phyloP scores from a whole-genome alignment of 2,113 vertebrate genomes.

The Gulo gulo region DNA sequence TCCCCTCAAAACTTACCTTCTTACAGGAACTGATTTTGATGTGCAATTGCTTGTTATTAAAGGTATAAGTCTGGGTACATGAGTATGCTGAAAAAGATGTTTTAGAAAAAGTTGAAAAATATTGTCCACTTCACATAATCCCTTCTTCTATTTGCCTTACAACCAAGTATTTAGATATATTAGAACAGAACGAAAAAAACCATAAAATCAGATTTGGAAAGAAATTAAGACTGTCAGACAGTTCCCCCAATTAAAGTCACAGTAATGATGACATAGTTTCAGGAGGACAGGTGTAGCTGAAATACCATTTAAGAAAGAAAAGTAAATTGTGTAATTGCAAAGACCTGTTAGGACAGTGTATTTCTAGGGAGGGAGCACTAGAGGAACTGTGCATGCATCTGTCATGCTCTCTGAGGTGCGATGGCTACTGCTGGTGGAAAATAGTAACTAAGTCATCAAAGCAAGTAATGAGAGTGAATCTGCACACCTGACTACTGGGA shows the following conservation, averaged over 20 bases:
- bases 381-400: background rate
- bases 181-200: background rate
- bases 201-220: constrained; percentile 1
- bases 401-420: background rate
- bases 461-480: background rate
- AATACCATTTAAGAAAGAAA: background rate
- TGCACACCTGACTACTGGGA: background rate
- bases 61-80: constrained; percentile 96
- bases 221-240: background rate
- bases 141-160: constrained; percentile 8
- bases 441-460: background rate
- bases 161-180: background rate
- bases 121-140: background rate
- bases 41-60: constrained; percentile 99
- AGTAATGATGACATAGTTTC: background rate
- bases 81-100: constrained; percentile 91
- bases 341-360: background rate
- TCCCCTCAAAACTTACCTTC: constrained; percentile 86
- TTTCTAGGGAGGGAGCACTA: no score
- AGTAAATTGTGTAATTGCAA: background rate
- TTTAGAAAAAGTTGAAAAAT: constrained; percentile 60
- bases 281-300: background rate
- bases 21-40: constrained; percentile 95
- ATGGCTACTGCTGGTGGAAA: background rate
- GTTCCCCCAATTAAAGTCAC: background rate